Percentiles rank a stretch among this genome's conserved stretches.
phyloP scores from a whole-genome alignment of 2,113 vertebrate species.

The Oriolus oriolus region DNA sequence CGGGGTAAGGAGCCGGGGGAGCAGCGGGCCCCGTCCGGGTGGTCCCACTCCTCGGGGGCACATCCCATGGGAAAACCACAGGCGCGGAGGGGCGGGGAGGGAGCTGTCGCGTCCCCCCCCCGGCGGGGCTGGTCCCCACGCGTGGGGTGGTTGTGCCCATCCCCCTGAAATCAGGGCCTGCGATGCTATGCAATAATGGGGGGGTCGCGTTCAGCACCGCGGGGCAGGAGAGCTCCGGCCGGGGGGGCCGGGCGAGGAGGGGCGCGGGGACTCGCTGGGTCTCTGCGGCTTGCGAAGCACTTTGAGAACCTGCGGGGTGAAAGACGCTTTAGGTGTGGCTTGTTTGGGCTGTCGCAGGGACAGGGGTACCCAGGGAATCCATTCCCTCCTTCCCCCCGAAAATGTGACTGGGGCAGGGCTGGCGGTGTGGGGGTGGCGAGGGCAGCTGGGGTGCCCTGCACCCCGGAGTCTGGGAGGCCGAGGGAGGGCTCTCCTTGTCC shows the following conservation, averaged over 20 bases:
- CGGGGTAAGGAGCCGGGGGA: neutral
- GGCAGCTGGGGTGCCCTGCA: neutral
- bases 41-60: neutral
- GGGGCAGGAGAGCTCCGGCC: neutral
- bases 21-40: neutral
- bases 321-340: neutral
- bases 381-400: neutral
- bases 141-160: neutral
- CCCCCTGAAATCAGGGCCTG: neutral
- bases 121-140: neutral
- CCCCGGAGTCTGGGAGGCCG: neutral
- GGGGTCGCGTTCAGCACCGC: neutral
- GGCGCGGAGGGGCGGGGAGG: neutral
- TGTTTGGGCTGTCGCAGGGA: neutral
- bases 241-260: neutral
- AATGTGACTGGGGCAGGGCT: neutral
- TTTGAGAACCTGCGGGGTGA: neutral
- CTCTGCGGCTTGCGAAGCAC: neutral
- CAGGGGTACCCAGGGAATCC: neutral
- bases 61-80: neutral
- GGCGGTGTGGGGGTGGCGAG: neutral
- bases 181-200: constrained; percentile 24
- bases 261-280: accelerated
- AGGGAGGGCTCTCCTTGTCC: neutral
- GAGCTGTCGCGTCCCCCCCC: neutral